Percentiles rank a stretch among this genome's conserved stretches.
These are phyloP conservation scores for Drosophila villosipedis DNA, from an alignment of 2,888 invertebrate species.

Conservation along the genomic window DNA sequence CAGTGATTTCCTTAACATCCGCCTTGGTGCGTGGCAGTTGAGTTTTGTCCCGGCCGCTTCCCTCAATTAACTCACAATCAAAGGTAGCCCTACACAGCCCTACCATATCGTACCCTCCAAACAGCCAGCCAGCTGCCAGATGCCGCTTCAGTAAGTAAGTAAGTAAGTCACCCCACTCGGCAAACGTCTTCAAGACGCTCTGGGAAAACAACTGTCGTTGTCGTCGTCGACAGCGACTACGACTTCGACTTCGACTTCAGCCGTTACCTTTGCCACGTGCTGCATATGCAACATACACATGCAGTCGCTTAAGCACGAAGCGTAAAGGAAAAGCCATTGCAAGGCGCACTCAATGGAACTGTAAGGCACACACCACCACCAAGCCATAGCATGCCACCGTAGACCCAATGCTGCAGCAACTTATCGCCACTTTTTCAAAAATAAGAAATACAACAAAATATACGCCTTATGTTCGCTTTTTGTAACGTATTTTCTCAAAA, in stretches of 20 bases:
- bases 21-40: constrained; percentile 71
- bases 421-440: constrained; percentile 34
- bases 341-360: constrained; percentile 70
- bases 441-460: background rate
- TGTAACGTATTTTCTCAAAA: constrained; percentile 64
- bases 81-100: constrained; percentile 44
- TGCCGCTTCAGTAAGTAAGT: constrained; percentile 56
- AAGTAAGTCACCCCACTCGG: constrained; percentile 63
- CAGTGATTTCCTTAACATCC: constrained; percentile 53
- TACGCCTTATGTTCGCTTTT: constrained; percentile 34
- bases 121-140: constrained; percentile 67
- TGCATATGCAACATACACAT: constrained; percentile 15
- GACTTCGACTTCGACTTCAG: constrained; percentile 22
- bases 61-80: constrained; percentile 72
- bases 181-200: constrained; percentile 75
- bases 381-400: constrained; percentile 13
- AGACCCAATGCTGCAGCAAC: constrained; percentile 6
- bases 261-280: constrained; percentile 71
- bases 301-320: constrained; percentile 41
- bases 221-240: constrained; percentile 15
- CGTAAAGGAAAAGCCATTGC: constrained; percentile 64
- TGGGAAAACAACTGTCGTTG: constrained; percentile 76
- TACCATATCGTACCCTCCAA: constrained; percentile 1
- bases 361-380: constrained; percentile 60
- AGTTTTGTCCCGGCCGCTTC: constrained; percentile 29